Base-by-base conservation (phyloP, 2,113 vertebrate species). In the Indicator maculatus region DNA sequence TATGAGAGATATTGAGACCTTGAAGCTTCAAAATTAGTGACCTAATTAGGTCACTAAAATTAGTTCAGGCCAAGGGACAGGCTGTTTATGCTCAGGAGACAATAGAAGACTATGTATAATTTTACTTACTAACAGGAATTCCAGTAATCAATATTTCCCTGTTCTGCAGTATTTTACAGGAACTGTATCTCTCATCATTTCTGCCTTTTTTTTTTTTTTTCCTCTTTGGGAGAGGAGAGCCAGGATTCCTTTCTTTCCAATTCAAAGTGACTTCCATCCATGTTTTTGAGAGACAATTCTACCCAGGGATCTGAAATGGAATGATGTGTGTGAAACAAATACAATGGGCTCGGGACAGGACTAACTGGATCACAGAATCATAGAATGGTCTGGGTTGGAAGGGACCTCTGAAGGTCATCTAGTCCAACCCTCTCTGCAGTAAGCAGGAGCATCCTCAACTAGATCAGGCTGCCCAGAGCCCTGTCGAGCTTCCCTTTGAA, bases 1-100 rank as follows among this genome's bases (percentile, higher is more conserved):
- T 77, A 38, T 47, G 45, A 70, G 69, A 83, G 41, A 33, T 67
- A 30, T 38, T 47, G 36, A 78, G 65, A 83, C 28, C 33, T 93
- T 89, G 88, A 96, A 93, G 83, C 91, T 97, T 98, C 93, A 93
- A 96, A 96, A 86, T 83, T 41, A 56, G 55, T 45, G 60, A 79
- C 59, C 39, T 89, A 60, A 86, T 89, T 89, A 92, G 27, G 38
- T 76, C 21, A 60, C 66, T 79, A 41, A 64, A 93, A 87, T 94
- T 87, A 75, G 6, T 89, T 79, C 59, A 72, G 74, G 33, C 17
- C 16, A 39, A 19, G 28, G 61, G 8, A 81, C 44, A 71, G 65
- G n/a, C 19, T 73, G 9, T 36, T 79, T 60, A 64, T 26, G 20
- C 56, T 93, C 85, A 47, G 15, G 27, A 26, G 33, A 86, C 28